Evolutionary conservation across 2,113 vertebrate species (phyloP), one percentile per base, ranked within the genome.

Genomic region (Pogona vitticeps): DNA sequence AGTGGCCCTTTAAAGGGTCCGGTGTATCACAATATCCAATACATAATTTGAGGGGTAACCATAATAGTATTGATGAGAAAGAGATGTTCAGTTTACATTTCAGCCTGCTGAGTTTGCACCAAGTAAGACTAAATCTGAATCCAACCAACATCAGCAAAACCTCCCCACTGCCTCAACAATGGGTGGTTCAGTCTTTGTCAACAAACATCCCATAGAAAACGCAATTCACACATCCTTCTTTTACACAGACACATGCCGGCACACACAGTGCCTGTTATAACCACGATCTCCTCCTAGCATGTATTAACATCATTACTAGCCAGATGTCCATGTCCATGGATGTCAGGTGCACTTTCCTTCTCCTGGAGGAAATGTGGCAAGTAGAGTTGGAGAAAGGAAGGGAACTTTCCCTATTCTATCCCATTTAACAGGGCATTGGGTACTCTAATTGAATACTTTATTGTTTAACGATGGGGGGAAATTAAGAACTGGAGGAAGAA

Each of bases 401-500:
- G 23, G 14, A 72, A 59, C 14, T 52, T 58, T 83, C 68, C 12
- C 17, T 21, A 26, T 61, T 23, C 10, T 42, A n/a, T 63, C 31
- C n/a, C 4, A 76, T 20, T 58, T 42, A 33, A 76, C 26, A 76
- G 9, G n/a, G 21, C 38, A 83, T 20, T 73, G 20, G 38, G 42
- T 2, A 14, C 9, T 31, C 6, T 40, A 36, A 76, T 4, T 40
- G 18, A 73, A 18, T 28, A 83, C 1, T 61, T 61, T 73, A 42
- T 93, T 90, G 78, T 91, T 76, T 86, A 67, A 94, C 89, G 91
- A 93, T 92, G 91, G 86, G 90, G 92, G 91, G 91, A 88, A 93
- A 90, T 93, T 93, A 94, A 92, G 92, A 94, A 52, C 46, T 52
- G 10, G 46, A 52, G 46, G 5, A n/a, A 52, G 46, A 52, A 52